Evolutionary conservation across 1,140 invertebrate genomes (phyloP), one percentile per base, ranked within the genome.

Genomic region (Lepidostoma basale): DNA sequence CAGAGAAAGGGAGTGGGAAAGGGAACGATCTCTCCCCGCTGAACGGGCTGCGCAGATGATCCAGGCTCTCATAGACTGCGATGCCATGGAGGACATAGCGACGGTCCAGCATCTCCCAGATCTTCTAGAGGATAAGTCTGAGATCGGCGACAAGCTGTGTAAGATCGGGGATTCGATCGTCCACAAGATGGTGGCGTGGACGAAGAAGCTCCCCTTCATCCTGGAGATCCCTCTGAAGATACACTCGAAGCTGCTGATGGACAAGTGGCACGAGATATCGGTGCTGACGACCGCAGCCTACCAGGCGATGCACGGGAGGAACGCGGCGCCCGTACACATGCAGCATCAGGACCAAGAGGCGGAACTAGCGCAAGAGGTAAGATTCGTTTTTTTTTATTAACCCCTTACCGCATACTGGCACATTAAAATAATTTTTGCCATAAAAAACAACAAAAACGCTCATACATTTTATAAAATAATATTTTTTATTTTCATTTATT

Each of bases 161-260:
- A 92, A 95, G 80, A 95, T 98, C 77, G 95, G 95, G 47, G 95
- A 97, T 83, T 96, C 93, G 54, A 97, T 97, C 76, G 95, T 97
- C 33, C 94, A 95, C 84, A 97, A 98, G 83, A 88, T 98, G 82
- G 96, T 98, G 64, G 95, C 97, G 81, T 99, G 97, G 97, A 98
- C 96, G 74, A 97, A 97, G 82, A 89, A 96, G 80, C 83, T 99
- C 79, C 97, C 97, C 28, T 98, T 98, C 83, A 98, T 98, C 78
- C 85, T 92, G 78, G 95, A 98, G 81, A 89, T 98, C 71, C 95
- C 96, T 22, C 92, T 97, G 67, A 93, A 97, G 83, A 92, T 96
- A 69, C 94, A 97, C 78, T 97, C 95, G 54, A 91, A 94, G 81
- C 85, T 99, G 70, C 86, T 98, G 69, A 98, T 96, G 70, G 94